phyloP scores from a whole-genome alignment of 2,113 vertebrate genomes.

The Silurus asotus region DNA sequence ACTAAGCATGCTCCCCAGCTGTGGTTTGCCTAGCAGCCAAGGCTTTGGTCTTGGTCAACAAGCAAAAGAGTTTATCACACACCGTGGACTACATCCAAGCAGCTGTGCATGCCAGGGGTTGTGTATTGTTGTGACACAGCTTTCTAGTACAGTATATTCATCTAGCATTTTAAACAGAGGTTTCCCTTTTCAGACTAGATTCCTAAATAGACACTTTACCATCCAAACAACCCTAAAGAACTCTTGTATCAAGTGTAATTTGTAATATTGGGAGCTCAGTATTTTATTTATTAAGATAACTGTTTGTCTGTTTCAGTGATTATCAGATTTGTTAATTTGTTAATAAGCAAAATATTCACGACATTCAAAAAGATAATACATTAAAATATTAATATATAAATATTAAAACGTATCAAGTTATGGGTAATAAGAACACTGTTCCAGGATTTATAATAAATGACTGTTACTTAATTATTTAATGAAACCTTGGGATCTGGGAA shows the following conservation, averaged over 20 bases:
- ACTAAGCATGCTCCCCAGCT: constrained; percentile 20
- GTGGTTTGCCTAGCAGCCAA: not conserved
- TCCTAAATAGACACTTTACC: not conserved
- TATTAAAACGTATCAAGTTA: no score
- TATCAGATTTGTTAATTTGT: not conserved
- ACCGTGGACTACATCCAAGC: not conserved
- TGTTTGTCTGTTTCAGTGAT: not conserved
- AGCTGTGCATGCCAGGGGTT: not conserved
- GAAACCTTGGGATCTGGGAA: no score
- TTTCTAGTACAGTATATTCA: not conserved
- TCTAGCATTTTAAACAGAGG: not conserved
- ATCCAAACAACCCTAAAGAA: not conserved
- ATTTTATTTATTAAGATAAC: not conserved
- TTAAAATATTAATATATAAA: not conserved
- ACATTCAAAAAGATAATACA: not conserved
- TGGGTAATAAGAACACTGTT: not conserved
- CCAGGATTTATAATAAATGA: not conserved
- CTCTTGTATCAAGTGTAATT: not conserved
- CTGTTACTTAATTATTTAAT: not conserved
- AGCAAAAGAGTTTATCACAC: constrained; percentile 6
- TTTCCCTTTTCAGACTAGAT: not conserved
- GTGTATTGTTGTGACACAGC: not conserved
- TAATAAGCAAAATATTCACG: not conserved
- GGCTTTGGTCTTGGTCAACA: constrained; percentile 4
- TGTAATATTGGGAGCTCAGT: not conserved